Evolutionary conservation across 2,888 invertebrate genomes (phyloP).

Genomic region (Aspidapion aeneum): DNA sequence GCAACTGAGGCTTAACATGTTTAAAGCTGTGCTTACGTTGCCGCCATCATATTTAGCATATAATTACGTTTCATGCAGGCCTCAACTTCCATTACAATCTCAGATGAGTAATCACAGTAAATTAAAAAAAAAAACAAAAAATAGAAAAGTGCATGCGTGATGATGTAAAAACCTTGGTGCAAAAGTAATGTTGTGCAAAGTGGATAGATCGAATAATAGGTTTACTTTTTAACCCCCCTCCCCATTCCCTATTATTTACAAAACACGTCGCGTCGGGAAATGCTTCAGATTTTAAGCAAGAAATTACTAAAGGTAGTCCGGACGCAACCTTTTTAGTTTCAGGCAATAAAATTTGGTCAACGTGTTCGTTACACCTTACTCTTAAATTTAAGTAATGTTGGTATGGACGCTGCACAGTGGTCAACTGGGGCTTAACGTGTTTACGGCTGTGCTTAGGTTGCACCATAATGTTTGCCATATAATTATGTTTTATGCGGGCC

Average conservation of each 20-base stretch:
- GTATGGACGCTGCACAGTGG: conserved; percentile 79
- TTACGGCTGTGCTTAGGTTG: conserved; percentile 57
- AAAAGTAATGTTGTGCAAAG: too few species aligned
- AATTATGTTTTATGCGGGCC: conserved; percentile 76
- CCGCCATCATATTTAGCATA: conserved; percentile 66
- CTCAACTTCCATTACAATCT: conserved; percentile 86
- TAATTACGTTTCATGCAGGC: conserved; percentile 78
- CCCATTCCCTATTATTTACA: too few species aligned
- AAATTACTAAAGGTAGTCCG: too few species aligned
- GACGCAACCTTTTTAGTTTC: too few species aligned
- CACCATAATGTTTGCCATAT: conserved; percentile 63
- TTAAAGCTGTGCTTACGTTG: conserved; percentile 56
- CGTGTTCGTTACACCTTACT: too few species aligned
- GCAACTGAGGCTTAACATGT: conserved; percentile 49
- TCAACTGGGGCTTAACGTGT: conserved; percentile 50
- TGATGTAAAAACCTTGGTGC: too few species aligned
- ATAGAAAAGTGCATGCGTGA: conserved; percentile 36
- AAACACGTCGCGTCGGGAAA: too few species aligned
- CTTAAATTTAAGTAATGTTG: too few species aligned
- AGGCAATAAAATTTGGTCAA: too few species aligned
- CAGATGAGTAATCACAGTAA: conserved; percentile 88
- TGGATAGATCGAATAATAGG: too few species aligned
- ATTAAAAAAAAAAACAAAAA: conserved; percentile 49
- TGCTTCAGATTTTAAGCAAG: too few species aligned
- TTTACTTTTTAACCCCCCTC: too few species aligned